Base-by-base conservation (phyloP, 2,888 invertebrate genomes). In the Macrosoma leucophasiata region DNA sequence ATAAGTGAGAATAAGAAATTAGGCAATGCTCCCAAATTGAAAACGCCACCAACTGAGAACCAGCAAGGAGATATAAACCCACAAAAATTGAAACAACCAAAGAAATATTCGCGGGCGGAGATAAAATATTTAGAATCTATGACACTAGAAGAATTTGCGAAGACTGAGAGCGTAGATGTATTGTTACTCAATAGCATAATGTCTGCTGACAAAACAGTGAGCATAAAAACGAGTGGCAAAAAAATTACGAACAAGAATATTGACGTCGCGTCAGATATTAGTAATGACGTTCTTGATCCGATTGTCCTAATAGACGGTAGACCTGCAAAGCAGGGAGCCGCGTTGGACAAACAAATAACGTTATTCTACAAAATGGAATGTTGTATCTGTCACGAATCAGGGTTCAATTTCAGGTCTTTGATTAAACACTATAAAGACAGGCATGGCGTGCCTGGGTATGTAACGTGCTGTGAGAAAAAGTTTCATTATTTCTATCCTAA, bases 321-420 rank as follows among this genome's bases (percentile, higher is more conserved):
- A 36, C 82, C 84, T 3, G 82, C 79, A 1, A 76, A 72, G 36
- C 73, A 76, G 41, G 84, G 84, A 1, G 49, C 66, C 0, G 81
- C 70, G 5, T 50, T 84, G 27, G 84, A 84, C 43, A 72, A 62
- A 49, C 84, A 84, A 48, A 81, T 84, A 48, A 76, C 77, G 1
- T 50, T 82, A 3, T 84, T 84, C 47, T 84, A 84, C 48, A 77
- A 78, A 55, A 84, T 84, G 84, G 82, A 84, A 57, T 84, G 84
- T 43, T 75, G 76, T 38, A 82, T 84, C 46, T 84, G 84, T 42
- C 82, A 81, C 52, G 73, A 74, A 37, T 63, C 58, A 25, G 78
- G 72, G 9, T 82, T 84, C 44, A 62, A 82, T 49, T 84, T 77
- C 42, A 70, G 76, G 36, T 75, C 81, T 3, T 58, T 84, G 10